Conservation (phyloP, 2,113 vertebrate genomes). For the Tychaedon coryphoeus region DNA sequence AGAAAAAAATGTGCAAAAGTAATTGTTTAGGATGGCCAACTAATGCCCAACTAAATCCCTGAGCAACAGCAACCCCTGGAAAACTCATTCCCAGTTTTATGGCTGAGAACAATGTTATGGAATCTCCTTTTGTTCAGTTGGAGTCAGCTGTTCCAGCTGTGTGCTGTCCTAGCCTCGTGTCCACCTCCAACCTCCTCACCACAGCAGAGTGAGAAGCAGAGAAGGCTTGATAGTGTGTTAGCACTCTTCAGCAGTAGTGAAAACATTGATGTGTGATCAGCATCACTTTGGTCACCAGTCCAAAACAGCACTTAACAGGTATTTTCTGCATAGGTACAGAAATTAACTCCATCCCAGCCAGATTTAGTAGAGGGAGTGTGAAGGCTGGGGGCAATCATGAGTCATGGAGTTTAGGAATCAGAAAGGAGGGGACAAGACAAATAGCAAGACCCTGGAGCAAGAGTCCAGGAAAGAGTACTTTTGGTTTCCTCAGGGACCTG, state of each 20-base stretch:
- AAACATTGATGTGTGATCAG: not conserved
- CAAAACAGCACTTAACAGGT: not conserved
- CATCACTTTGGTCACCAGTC: not conserved
- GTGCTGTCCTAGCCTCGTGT: not conserved
- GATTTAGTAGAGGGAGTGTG: not conserved
- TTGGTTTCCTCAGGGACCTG: not conserved
- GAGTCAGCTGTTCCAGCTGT: not conserved
- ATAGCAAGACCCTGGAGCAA: not conserved
- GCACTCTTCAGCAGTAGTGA: not conserved
- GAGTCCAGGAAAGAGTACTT: not conserved
- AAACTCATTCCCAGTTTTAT: not conserved
- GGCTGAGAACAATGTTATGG: not conserved
- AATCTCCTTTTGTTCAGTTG: not conserved
- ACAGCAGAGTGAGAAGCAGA: not conserved
- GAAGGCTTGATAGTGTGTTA: not conserved
- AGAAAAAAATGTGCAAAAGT: not conserved
- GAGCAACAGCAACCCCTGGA: not conserved
- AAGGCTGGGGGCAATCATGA: not conserved
- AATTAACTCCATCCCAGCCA: not conserved
- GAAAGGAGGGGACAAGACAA: not conserved
- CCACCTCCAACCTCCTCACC: not conserved
- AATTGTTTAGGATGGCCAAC: not conserved
- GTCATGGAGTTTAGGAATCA: not conserved
- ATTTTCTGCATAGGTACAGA: not conserved
- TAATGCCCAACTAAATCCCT: not conserved